Base-by-base conservation (phyloP, 2,888 invertebrate species). In the Caenorhabditis imperialis region DNA sequence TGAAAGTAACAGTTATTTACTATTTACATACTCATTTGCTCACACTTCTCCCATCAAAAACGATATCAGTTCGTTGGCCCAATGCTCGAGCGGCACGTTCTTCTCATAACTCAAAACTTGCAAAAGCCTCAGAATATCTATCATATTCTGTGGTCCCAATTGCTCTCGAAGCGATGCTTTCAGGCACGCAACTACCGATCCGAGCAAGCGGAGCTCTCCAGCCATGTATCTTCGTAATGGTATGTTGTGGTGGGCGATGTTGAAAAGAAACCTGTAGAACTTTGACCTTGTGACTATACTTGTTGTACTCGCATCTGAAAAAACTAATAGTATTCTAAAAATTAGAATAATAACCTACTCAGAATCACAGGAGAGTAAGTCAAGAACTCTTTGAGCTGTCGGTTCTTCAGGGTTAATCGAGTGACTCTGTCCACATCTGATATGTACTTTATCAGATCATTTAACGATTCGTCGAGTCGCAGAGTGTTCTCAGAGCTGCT, bases 41-140 rank as follows among this genome's bases (percentile, higher is more conserved):
- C 48, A 85, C 84, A 85, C 77, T 78, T 85, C 81, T 18, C 45
- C 48, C 54, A 81, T 79, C 22, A 85, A 70, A 55, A 82, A 84
- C 0, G 81, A 80, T 10, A 84, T 77, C 8, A 81, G 67, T 4
- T 78, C 81, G 47, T 83, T 81, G 0, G 81, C 74, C 84, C 84
- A 84, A 20, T 73, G 27, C 5, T 78, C 84, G n/a, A 85, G 63
- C 12, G 73, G 55, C 8, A 83, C 63, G 12, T 51, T 61, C 20
- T 75, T 78, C 37, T 84, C 85, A 55, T 85, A 85, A 22, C 84
- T 84, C 8, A 85, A 22, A 16, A 83, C 83, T 73, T 84, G 84
- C 12, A 82, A 33, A n/a, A 85, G 42, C 18, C 84, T 61, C 14
- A 85, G 69, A 33, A 84, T 81, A 58, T 85, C 85, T 23, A 86